Base-by-base conservation (phyloP, 2,797 vertebrate genomes). In the Melanotaenia pygmaea region DNA sequence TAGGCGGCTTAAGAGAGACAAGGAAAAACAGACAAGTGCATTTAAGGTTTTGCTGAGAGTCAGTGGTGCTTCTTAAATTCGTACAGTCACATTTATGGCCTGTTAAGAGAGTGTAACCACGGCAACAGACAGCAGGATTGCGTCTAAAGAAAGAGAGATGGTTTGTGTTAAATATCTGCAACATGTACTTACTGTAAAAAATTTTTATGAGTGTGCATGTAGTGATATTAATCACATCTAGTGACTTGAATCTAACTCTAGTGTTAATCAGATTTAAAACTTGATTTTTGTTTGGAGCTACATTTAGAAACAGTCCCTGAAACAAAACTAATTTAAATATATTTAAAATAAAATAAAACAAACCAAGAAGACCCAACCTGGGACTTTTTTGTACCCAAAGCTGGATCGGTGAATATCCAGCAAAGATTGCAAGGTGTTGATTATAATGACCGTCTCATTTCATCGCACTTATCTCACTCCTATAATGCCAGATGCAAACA, bases 51-150 rank as follows among this genome's bases (percentile, higher is more conserved):
- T 38, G 72, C 76, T 35, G 50, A 78, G 70, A 84, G 87, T 82
- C 85, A 69, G 79, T 43, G 50, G 75, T 75, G 84, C 80, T 89
- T 81, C 43, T 88, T 85, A 88, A 53, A 90, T 79, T 81, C 67
- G 62, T 79, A 86, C 74, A 82, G 85, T 89, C 81, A 89, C 89
- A 90, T 88, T 88, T 86, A 72, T 79, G 84, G 88, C 82, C 85
- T 88, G 90, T 91, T 93, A 91, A 88, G 83, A 84, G 70, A 40
- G 75, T 30, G 91, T 93, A 88, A 90, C 92, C 93, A 94, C 76
- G 84, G 90, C 91, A 93, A 92, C 90, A 85, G 87, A 88, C 84
- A 80, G 68, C 57, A 1, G 84, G 84, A 85, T 85, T 84, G 84
- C 86, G 85, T 87, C 76, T 85, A 87, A 89, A 66, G 59, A 74